Conservation (phyloP, 2,888 invertebrate species). For the Patella depressa region DNA sequence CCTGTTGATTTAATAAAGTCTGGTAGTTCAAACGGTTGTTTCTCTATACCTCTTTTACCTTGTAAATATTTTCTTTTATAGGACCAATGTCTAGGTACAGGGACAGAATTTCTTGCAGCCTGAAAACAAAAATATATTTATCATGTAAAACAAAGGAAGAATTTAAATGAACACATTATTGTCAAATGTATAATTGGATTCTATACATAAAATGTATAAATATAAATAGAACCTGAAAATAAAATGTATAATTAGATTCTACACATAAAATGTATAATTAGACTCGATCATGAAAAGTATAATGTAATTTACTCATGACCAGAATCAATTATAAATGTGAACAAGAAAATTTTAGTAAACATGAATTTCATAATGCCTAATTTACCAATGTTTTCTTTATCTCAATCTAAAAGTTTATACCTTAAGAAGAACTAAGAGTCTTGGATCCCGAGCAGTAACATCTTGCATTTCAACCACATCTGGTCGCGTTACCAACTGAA, state of each 20-base stretch:
- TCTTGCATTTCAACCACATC: slow-evolving; percentile 99
- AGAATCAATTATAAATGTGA: too few species aligned
- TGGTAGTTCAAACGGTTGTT: slow-evolving; percentile 97
- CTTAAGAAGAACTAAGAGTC: slow-evolving; percentile 93
- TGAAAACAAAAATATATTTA: slow-evolving; percentile 47
- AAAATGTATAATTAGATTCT: too few species aligned
- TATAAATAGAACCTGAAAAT: too few species aligned
- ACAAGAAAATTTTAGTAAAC: too few species aligned
- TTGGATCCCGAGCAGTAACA: slow-evolving; percentile 97
- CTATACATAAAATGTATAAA: too few species aligned
- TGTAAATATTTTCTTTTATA: slow-evolving; percentile 91
- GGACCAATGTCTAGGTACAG: slow-evolving; percentile 98
- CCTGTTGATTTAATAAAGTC: slow-evolving; percentile 99
- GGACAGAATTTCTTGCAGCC: slow-evolving; percentile 95
- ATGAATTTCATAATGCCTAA: too few species aligned
- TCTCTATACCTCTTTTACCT: slow-evolving; percentile 98
- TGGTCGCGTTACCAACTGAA: slow-evolving; percentile 83
- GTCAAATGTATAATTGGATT: too few species aligned
- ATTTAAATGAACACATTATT: neutral
- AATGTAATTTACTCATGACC: too few species aligned
- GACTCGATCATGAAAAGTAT: too few species aligned
- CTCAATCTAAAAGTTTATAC: slow-evolving; percentile 64
- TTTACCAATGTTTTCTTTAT: too few species aligned
- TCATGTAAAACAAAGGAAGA: neutral
- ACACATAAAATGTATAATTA: too few species aligned